Percentiles rank a stretch among this genome's conserved stretches.
Conservation (phyloP, 2,888 invertebrate genomes). For the Ctenicera cuprea region DNA sequence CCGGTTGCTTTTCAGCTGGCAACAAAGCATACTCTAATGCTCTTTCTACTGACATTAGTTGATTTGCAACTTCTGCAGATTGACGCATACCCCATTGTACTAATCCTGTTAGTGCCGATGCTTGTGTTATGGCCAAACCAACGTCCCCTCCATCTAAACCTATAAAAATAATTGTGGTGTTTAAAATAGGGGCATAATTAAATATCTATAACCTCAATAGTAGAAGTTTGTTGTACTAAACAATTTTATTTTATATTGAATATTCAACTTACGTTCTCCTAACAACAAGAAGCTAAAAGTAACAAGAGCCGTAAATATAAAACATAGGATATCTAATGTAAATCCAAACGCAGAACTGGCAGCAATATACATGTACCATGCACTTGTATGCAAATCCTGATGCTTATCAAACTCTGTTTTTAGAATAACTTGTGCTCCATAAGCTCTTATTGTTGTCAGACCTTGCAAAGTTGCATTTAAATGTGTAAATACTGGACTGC, state of each 20-base stretch:
- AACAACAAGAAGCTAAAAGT: constrained; percentile 80
- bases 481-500: constrained; percentile 90
- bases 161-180: constrained; percentile 47
- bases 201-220: too few species aligned
- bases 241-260: background rate
- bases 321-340: constrained; percentile 79
- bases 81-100: constrained; percentile 89
- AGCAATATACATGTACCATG: constrained; percentile 81
- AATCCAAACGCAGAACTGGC: constrained; percentile 81
- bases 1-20: constrained; percentile 77
- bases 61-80: constrained; percentile 87
- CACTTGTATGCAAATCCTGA: constrained; percentile 80
- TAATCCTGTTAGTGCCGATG: constrained; percentile 77
- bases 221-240: background rate
- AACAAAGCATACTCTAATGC: constrained; percentile 87
- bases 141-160: constrained; percentile 76
- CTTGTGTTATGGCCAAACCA: constrained; percentile 81
- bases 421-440: constrained; percentile 80
- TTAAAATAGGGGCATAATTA: too few species aligned
- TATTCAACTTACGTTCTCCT: constrained; percentile 64
- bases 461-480: constrained; percentile 87
- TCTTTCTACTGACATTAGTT: constrained; percentile 88
- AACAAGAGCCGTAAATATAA: constrained; percentile 78
- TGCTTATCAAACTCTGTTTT: constrained; percentile 74
- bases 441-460: constrained; percentile 87